Percentiles rank a stretch among this genome's conserved stretches.
Evolutionary conservation across 2,113 vertebrate genomes (phyloP).

Genomic region (Silurus meridionalis): DNA sequence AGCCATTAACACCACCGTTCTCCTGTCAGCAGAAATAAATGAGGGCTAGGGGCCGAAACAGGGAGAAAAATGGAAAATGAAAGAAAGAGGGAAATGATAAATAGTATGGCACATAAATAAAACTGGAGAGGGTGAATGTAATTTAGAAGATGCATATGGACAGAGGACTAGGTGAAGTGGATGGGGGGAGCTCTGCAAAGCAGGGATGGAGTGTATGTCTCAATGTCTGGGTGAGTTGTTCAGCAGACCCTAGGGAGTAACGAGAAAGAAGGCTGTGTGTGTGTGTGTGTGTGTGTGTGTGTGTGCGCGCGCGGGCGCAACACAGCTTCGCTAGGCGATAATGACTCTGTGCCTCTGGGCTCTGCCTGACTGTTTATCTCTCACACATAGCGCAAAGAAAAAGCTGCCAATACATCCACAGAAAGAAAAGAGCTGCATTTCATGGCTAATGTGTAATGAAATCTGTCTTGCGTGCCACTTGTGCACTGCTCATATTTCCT

Average conservation of each 20-base stretch:
- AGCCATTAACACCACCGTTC: slow-evolving; percentile 67
- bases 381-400: slow-evolving; percentile 67
- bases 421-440: slow-evolving; percentile 64
- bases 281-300: slow-evolving; percentile 22
- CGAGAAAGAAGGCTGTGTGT: slow-evolving; percentile 41
- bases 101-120: slow-evolving; percentile 28
- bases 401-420: slow-evolving; percentile 66
- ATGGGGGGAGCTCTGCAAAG: slow-evolving; percentile 62
- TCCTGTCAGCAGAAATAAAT: slow-evolving; percentile 53
- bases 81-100: slow-evolving; percentile 14
- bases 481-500: neutral
- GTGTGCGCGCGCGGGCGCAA: neutral
- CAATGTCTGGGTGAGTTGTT: slow-evolving; percentile 44
- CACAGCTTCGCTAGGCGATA: slow-evolving; percentile 67
- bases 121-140: neutral
- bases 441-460: slow-evolving; percentile 48
- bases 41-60: slow-evolving; percentile 47
- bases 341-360: slow-evolving; percentile 73
- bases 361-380: slow-evolving; percentile 75
- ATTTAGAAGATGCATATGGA: neutral
- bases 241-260: slow-evolving; percentile 42
- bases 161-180: slow-evolving; percentile 11
- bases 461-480: neutral
- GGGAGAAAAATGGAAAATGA: slow-evolving; percentile 22
- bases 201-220: slow-evolving; percentile 52